phyloP scores from a whole-genome alignment of 1,140 invertebrate genomes.

The Homarus americanus region DNA sequence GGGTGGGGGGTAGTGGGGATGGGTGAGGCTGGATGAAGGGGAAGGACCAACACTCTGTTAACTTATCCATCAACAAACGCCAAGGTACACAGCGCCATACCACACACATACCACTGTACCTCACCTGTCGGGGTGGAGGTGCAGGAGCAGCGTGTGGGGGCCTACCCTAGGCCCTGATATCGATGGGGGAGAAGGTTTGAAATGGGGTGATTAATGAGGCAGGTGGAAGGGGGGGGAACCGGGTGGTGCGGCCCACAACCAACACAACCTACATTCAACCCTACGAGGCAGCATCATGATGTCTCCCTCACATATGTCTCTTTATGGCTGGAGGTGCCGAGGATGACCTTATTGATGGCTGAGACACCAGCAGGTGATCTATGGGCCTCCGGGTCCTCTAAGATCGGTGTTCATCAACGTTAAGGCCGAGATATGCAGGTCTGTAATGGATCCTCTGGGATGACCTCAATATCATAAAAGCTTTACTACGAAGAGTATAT shows the following conservation, averaged over 20 bases:
- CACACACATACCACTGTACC: no score
- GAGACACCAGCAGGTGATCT: no score
- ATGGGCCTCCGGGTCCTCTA: no score
- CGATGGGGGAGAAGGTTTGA: conserved; percentile 18
- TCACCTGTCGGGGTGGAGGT: not conserved
- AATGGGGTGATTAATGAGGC: conserved; percentile 45
- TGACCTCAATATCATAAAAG: conserved; percentile 24
- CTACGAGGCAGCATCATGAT: conserved; percentile 1
- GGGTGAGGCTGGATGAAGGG: no score
- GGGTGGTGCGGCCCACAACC: not conserved
- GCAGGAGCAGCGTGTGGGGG: not conserved
- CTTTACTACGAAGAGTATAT: no score
- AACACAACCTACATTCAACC: conserved; percentile 16
- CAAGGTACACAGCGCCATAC: no score
- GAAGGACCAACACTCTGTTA: conserved; percentile 44
- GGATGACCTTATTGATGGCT: no score
- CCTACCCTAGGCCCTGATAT: not conserved
- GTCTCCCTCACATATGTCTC: no score
- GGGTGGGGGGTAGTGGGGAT: not conserved
- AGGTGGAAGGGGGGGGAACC: not conserved
- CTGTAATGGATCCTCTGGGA: conserved; percentile 3
- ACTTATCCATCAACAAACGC: conserved; percentile 29
- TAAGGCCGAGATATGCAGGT: not conserved
- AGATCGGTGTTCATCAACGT: not conserved
- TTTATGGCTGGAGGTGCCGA: no score